Base-by-base conservation (phyloP, 2,113 vertebrate species). In the Chinchilla lanigera region DNA sequence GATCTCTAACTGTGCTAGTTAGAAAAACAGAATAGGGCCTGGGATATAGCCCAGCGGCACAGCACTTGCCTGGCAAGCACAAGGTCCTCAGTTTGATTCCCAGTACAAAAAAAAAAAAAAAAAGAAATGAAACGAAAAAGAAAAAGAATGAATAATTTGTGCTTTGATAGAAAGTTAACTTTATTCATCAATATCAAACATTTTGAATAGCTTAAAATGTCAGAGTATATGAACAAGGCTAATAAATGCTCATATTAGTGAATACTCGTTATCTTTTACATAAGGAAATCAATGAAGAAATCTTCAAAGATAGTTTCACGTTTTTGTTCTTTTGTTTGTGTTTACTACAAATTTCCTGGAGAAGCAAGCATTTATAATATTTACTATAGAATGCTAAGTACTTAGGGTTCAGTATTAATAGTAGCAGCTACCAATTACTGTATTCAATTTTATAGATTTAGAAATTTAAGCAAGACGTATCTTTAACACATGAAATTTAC, bases 161-260 rank as follows among this genome's bases (percentile, higher is more conserved):
- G 82, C 52, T 44, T 65, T 35, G 50, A 54, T 30, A 47, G 30
- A 97, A 94, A 91, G 41, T n/a, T 65, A 89, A 75, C 81, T 35
- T 58, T 60, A 94, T 52, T 67, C 30, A 86, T 47, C 47, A 86
- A 86, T n/a, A 82, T 17, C 58, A 93, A 97, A 93, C 19, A 90
- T 67, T 96, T 28, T 73, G 8, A 94, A 28, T 44, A 81, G 8
- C 84, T 95, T 90, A 54, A 94, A 82, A 44, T 84, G 87, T 61
- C 33, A 19, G 9, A 86, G 16, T 61, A 75, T 54, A 69, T 58
- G 13, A 89, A 19, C 73, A 90, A 92, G 44, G 63, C 41, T 60
- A 90, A 95, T 41, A 24, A 86, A 80, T 1, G 19, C 9, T 3
- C 9, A 44, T 58, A 22, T 69, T 83, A 47, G 83, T 20, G 2